phyloP scores from a whole-genome alignment of 2,797 vertebrate species.

The Mormyrops boulengeri region DNA sequence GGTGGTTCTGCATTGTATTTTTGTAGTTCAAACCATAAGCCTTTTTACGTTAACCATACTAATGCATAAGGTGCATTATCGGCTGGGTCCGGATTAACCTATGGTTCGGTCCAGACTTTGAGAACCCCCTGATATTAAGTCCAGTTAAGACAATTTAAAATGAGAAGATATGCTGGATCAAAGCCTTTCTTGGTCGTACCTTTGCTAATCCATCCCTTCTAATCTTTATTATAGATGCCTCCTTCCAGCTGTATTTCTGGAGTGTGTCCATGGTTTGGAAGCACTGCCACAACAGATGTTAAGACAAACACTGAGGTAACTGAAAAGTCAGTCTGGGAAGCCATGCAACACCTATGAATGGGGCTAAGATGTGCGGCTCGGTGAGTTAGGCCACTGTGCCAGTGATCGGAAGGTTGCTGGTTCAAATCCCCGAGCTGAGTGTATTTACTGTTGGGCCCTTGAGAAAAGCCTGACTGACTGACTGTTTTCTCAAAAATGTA shows the following conservation, averaged over 20 bases:
- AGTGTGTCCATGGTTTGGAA: not conserved
- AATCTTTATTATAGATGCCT: not conserved
- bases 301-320: not conserved
- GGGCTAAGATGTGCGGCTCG: not conserved
- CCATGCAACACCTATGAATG: not conserved
- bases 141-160: not conserved
- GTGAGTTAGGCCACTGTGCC: not conserved
- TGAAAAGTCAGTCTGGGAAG: not conserved
- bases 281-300: not conserved
- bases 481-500: not conserved
- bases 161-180: not conserved
- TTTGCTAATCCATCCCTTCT: not conserved
- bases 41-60: not conserved
- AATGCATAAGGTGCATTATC: not conserved
- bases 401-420: not conserved
- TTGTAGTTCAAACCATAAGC: not conserved
- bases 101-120: not conserved
- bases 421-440: not conserved
- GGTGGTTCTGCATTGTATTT: not conserved
- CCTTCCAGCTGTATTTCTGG: not conserved
- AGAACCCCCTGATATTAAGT: not conserved
- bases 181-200: not conserved
- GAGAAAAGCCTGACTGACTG: not conserved
- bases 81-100: not conserved
- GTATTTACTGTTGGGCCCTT: not conserved